Conservation (phyloP, 64 coral and sea anemone genomes). For the Montipora cactus region DNA sequence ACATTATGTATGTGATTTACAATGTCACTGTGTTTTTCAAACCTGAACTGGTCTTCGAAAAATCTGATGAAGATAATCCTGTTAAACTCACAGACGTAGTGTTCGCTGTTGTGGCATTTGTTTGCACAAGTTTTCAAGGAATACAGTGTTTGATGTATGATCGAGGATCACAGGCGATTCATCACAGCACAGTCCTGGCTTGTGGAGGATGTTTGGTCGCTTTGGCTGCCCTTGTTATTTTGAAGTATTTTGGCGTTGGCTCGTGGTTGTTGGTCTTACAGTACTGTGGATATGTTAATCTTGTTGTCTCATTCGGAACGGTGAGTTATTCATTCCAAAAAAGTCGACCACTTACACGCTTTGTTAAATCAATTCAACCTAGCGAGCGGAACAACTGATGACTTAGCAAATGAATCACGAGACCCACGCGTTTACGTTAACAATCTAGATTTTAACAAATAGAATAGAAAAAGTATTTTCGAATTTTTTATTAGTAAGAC, state of each 20-base stretch:
- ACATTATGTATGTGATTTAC: constrained; percentile 84
- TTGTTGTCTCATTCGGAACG: constrained; percentile 84
- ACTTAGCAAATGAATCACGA: no score
- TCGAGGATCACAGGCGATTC: constrained; percentile 79
- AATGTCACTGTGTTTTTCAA: constrained; percentile 81
- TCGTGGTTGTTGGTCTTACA: constrained; percentile 66
- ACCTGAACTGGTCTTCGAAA: constrained; percentile 42
- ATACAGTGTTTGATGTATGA: constrained; percentile 85
- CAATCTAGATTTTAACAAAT: no score
- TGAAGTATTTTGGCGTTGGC: constrained; percentile 44
- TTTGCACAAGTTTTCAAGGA: constrained; percentile 61
- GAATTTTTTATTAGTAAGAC: no score
- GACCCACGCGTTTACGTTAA: no score
- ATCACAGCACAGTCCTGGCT: constrained; percentile 49
- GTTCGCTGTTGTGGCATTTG: constrained; percentile 71
- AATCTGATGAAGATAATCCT: constrained; percentile 65
- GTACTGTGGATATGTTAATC: constrained; percentile 89
- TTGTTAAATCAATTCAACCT: no score
- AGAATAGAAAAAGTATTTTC: no score
- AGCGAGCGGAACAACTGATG: no score
- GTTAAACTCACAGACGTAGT: constrained; percentile 85
- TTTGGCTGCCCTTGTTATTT: constrained; percentile 13
- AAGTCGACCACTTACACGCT: no score
- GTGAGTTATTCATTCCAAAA: constrained; percentile 26
- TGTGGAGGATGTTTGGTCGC: constrained; percentile 39